These are phyloP conservation scores for Prenolepis imparis DNA, from an alignment of 2,888 invertebrate species.

Conservation along the genomic window DNA sequence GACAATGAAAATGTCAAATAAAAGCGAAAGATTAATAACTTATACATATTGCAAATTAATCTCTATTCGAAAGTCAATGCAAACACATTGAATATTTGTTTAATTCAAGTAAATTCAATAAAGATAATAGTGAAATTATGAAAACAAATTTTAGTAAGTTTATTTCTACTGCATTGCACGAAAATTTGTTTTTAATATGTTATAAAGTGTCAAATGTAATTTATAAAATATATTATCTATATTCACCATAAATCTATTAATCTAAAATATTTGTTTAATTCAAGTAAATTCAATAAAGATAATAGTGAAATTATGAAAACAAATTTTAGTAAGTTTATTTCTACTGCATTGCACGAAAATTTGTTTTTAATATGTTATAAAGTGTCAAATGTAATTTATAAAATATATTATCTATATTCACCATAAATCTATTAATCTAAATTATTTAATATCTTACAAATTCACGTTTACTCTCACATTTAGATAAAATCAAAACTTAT, in stretches of 20 bases:
- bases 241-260: conserved; percentile 7
- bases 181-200: conserved; percentile 19
- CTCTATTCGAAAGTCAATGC: conserved; percentile 9
- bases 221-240: conserved; percentile 13
- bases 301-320: neutral
- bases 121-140: neutral
- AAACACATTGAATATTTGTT: neutral
- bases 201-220: neutral
- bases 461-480: neutral
- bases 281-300: neutral
- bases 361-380: conserved; percentile 12
- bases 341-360: neutral
- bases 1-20: conserved; percentile 10
- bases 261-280: conserved; percentile 17
- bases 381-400: conserved; percentile 4
- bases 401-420: neutral
- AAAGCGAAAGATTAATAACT: conserved; percentile 29
- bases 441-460: conserved; percentile 20
- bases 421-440: conserved; percentile 20
- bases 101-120: neutral
- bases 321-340: conserved; percentile 16
- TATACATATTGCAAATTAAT: conserved; percentile 4
- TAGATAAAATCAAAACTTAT: neutral
- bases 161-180: neutral
- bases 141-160: conserved; percentile 12